Base-by-base conservation (phyloP, 2,113 vertebrate genomes). In the Verasper variegatus region DNA sequence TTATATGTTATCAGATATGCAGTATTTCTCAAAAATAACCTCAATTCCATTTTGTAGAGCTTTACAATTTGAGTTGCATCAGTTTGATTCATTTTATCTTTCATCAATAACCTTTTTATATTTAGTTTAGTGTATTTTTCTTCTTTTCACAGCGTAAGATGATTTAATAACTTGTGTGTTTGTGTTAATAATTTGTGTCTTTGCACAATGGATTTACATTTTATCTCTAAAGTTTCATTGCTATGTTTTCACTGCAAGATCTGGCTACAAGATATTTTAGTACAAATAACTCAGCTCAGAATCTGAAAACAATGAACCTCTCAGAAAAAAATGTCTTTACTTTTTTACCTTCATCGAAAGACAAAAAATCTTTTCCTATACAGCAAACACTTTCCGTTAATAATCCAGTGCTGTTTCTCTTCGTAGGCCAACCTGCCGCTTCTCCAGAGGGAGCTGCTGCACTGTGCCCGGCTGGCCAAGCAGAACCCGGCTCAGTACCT, bases 401-500 rank as follows among this genome's bases (percentile, higher is more conserved):
- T 75, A 67, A 76, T 24, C 31, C 6, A 0, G 15, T 27, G 37
- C 15, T 45, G 23, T 63, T 54, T 68, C 35, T 71, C 6, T 35
- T 66, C 67, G 0, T 83, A 99, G 98, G 98, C 98, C 81, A 99
- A 97, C 93, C 93, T 99, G 88, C 98, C 98, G 0, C 88, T 99
- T 85, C 95, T 99, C 83, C 98, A 99, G 95, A 93, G 97, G 4
- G 98, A 98, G 86, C 96, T 99, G 82, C 93, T 98, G 73, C 97
- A 99, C 93, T 99, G 97, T 0, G 98, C 98, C 84, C 95, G 97
- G 69, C 94, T 99, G 88, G 97, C 98, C 88, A 98, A 99, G 95
- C 97, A 98, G 96, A 98, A 94, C 61, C 97, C 97, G 0, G 97
- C 97, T 54, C 98, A 99, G 93, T 99, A 99, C 94, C 94, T 99